Evolutionary conservation across 1,140 invertebrate species (phyloP).

Genomic region (Leptopilina boulardi): DNA sequence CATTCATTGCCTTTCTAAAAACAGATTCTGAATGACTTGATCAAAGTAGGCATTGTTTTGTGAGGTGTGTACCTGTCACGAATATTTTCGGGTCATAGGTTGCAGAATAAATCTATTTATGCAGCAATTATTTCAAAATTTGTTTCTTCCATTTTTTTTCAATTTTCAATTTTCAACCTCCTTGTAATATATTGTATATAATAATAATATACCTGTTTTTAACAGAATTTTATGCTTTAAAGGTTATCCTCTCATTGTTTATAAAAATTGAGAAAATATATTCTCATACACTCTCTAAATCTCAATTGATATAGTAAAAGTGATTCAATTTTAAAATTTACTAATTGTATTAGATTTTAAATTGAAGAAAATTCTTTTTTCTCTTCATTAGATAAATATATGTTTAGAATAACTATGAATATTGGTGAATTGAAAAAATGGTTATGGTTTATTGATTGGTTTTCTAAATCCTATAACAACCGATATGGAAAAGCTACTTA

Average conservation of each 20-base stretch:
- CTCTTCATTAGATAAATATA: neutral
- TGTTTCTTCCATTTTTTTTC: too few species aligned
- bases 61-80: constrained; percentile 32
- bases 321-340: too few species aligned
- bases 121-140: neutral
- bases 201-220: neutral
- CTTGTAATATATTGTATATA: neutral
- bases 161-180: neutral
- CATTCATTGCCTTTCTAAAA: constrained; percentile 24
- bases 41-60: neutral
- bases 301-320: too few species aligned
- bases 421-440: neutral
- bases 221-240: neutral
- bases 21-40: constrained; percentile 9
- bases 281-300: too few species aligned
- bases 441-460: neutral
- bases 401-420: neutral
- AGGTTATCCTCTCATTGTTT: neutral
- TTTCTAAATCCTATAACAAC: neutral
- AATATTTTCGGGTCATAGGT: constrained; percentile 10
- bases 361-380: too few species aligned
- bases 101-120: constrained; percentile 22
- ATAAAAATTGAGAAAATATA: neutral
- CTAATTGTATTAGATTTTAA: too few species aligned
- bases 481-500: neutral